Base-by-base conservation (phyloP, 2,113 vertebrate species). In the Corynorhinus townsendii region DNA sequence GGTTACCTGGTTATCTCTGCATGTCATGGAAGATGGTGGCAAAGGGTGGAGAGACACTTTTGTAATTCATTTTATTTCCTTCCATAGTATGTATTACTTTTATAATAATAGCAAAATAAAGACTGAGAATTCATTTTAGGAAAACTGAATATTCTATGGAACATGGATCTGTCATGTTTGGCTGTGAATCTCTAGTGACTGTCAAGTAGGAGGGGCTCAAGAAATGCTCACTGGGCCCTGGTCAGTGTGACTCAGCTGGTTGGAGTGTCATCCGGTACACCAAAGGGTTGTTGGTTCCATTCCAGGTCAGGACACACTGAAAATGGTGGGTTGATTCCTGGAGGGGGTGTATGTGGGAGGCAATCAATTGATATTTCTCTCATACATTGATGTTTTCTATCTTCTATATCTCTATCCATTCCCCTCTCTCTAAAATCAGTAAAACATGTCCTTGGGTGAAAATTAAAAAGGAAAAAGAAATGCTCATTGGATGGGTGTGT, bases 51-150 rank as follows among this genome's bases (percentile, higher is more conserved):
- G 17, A 64, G 11, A 28, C 10, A 69, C 3, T 91, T 95, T n/a
- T 89, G 12, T 35, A 62, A 62, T 90, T 81, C 40, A 86, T 84
- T 59, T 72, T 89, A 85, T 59, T 89, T 45, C 47, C 73, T 94
- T 87, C 62, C 28, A 79, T 11, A 56, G 12, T 49, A n/a, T n/a
- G 24, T 71, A 71, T 76, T 86, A 69, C 19, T 79, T 82, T 79
- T 56, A 68, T 38, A 26, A 83, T 80, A 83, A 94, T 68, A 86
- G 71, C 71, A 95, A 75, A 56, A 8, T 64, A 85, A 86, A 89
- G 62, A 84, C 7, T 40, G 89, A 79, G 15, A 84, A 88, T 75
- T 86, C 26, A 89, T 68, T 72, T 80, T 95, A 87, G 54, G 72
- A 91, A 87, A 96, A 85, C 26, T 49, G 11, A 83, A 82, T 0